Conservation (phyloP, 2,113 vertebrate species). For the Bucco capensis region DNA sequence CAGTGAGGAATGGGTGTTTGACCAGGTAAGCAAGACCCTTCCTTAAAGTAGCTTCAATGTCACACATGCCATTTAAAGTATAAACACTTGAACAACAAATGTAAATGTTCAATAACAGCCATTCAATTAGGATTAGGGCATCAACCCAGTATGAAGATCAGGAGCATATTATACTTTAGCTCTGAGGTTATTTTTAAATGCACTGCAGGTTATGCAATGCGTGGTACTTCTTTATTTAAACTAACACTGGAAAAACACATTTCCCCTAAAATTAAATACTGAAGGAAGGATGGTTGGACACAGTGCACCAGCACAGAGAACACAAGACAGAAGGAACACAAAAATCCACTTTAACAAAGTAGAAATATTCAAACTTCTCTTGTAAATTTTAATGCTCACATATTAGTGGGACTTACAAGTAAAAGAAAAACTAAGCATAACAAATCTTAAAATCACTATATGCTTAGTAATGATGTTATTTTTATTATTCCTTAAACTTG, state of each 20-base stretch:
- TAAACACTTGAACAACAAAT: neutral
- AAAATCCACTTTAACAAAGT: constrained; percentile 82
- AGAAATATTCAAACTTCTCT: constrained; percentile 65
- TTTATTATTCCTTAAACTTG: neutral
- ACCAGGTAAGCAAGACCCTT: constrained; percentile 97
- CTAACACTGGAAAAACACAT: constrained; percentile 44
- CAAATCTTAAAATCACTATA: neutral
- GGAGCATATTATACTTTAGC: constrained; percentile 30
- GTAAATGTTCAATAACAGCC: constrained; percentile 14
- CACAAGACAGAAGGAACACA: constrained; percentile 82
- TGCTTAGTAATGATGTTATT: neutral
- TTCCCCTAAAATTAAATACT: constrained; percentile 63
- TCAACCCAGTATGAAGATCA: constrained; percentile 9
- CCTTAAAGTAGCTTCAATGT: constrained; percentile 88
- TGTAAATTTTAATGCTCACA: constrained; percentile 28
- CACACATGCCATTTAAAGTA: constrained; percentile 88
- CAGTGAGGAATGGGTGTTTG: constrained; percentile 99
- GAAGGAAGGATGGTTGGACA: constrained; percentile 82
- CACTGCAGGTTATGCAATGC: neutral
- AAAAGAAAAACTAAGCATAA: neutral
- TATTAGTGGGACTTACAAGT: constrained; percentile 34
- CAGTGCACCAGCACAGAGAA: constrained; percentile 78
- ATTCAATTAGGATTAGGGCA: constrained; percentile 1
- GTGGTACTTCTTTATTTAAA: neutral
- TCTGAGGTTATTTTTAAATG: constrained; percentile 39